Evolutionary conservation across 2,113 vertebrate species (phyloP), one percentile per base, ranked within the genome.

Genomic region (Calyptomena viridis): DNA sequence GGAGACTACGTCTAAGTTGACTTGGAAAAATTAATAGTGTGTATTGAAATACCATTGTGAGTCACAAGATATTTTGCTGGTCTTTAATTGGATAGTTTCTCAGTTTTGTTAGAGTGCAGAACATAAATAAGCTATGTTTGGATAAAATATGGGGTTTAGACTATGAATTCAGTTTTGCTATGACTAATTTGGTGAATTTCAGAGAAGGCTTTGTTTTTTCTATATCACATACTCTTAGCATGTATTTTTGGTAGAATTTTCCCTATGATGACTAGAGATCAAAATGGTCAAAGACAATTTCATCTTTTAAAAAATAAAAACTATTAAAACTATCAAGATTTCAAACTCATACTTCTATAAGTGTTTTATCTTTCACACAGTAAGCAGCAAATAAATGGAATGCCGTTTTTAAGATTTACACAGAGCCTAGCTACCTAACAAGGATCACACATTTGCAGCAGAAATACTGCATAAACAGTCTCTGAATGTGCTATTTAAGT

Each of bases 401-500:
- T n/a, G 39, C 35, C 49, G 18, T 49, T 72, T 84, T 86, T 86
- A 87, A 92, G 58, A 79, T 90, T 95, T 76, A 81, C 76, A 74
- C 56, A 1, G 11, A 71, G 76, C 53, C 89, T 69, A 81, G 35
- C 79, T 94, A 84, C 59, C 80, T 90, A 90, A 80, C 64, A 88
- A 81, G 69, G 37, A 90, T 73, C 76, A 72, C 68, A 93, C n/a
- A 72, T 92, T 94, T 93, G 60, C 90, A 92, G 86, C 62, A 94
- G 85, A 90, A 96, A 93, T 81, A 90, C 83, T 89, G 85, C 92
- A 94, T 90, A 89, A 92, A 94, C 73, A 86, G 44, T 44, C 52
- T 84, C 90, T 64, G 85, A 90, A 93, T 88, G 79, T 90, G 88
- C 88, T 90, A 95, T 96, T 95, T 92, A 96, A 94, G 80, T 92